A percentile compares a stretch with the other conserved stretches of the same genome.
These are phyloP conservation scores for Maconellicoccus hirsutus DNA, from an alignment of 1,140 invertebrate species.

Conservation along the genomic window DNA sequence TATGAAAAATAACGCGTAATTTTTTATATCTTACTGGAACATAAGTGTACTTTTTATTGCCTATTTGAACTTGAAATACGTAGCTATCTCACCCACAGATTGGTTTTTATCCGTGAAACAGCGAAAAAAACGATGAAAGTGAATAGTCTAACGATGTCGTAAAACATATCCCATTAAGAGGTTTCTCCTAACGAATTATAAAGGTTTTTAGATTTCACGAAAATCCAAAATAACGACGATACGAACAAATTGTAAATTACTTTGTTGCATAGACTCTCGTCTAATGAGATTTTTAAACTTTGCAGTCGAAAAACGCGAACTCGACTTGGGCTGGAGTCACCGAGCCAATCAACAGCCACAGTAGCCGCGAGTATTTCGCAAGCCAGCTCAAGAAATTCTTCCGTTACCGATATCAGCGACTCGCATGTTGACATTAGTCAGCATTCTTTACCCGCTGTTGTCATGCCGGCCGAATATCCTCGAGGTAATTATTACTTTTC, in stretches of 20 bases:
- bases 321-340: background rate
- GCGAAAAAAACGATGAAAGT: too few relatives aligned
- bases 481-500: background rate
- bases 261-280: too few relatives aligned
- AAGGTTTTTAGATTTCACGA: too few relatives aligned
- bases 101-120: too few relatives aligned
- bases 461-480: background rate
- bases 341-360: background rate
- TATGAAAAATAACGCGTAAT: background rate
- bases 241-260: too few relatives aligned
- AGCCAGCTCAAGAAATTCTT: conserved; percentile 13
- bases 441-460: conserved; percentile 4
- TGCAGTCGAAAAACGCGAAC: background rate
- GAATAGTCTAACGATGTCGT: too few relatives aligned
- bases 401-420: conserved; percentile 11
- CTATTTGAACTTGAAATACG: too few relatives aligned
- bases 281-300: background rate
- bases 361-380: background rate
- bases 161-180: too few relatives aligned
- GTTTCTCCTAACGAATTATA: too few relatives aligned
- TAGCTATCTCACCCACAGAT: too few relatives aligned
- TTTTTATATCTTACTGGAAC: background rate
- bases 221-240: too few relatives aligned
- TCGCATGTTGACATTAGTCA: conserved; percentile 15
- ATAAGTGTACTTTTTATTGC: too few relatives aligned